Percentiles rank a stretch among this genome's conserved stretches.
phyloP scores from a whole-genome alignment of 2,797 vertebrate genomes.

The Lates japonicus region DNA sequence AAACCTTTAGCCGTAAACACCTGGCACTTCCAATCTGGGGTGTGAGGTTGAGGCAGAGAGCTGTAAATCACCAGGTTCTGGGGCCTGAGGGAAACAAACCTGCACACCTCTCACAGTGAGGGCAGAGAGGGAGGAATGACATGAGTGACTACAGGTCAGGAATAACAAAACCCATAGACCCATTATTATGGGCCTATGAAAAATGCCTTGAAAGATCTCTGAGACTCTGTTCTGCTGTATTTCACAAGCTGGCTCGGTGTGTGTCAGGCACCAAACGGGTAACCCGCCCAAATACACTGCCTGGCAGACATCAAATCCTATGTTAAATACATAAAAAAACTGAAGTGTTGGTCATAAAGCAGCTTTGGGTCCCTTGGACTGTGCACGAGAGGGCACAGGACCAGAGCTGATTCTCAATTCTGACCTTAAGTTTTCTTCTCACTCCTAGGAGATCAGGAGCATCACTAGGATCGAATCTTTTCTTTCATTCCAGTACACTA shows the following conservation, averaged over 20 bases:
- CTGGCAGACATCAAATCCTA: no score
- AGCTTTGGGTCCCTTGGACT: background rate
- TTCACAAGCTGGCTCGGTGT: slow-evolving; percentile 15
- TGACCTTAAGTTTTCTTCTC: background rate
- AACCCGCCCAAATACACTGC: background rate
- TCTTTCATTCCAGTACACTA: no score
- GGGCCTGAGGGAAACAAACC: slow-evolving; percentile 57
- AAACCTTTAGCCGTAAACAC: slow-evolving; percentile 50
- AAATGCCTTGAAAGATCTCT: slow-evolving; percentile 23
- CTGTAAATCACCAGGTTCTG: slow-evolving; percentile 61
- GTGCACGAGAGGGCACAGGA: background rate
- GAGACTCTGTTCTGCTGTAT: slow-evolving; percentile 8
- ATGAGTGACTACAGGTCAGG: slow-evolving; percentile 25
- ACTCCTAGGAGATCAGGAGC: no score
- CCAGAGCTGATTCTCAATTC: no score
- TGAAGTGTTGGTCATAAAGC: background rate
- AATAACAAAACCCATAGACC: slow-evolving; percentile 39
- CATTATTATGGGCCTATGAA: slow-evolving; percentile 23
- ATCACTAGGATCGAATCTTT: no score
- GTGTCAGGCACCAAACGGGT: background rate
- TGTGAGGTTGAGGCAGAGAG: slow-evolving; percentile 43
- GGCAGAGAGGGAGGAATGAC: slow-evolving; percentile 30
- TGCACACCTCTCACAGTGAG: slow-evolving; percentile 24
- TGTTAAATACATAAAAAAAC: no score
- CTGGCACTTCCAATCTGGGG: slow-evolving; percentile 53